Base-by-base conservation (phyloP, 2,888 invertebrate genomes). In the Erebia palarica region DNA sequence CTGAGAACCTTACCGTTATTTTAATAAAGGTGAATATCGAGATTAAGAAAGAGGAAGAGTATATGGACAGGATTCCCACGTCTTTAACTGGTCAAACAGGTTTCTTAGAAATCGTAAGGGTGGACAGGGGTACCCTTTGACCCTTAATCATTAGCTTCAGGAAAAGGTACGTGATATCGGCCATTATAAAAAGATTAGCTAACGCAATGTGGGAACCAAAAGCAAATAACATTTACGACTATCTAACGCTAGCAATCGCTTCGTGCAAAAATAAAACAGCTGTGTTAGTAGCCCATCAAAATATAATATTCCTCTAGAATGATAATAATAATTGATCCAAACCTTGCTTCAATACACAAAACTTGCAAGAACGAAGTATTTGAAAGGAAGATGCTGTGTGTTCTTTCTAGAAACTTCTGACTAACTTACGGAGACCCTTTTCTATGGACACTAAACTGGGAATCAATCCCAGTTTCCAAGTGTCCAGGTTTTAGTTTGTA, bases 11-110 rank as follows among this genome's bases (percentile, higher is more conserved):
- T 70, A 65, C n/a, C 0, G 0, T 1, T 0, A 21, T 27, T 11
- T 1, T 0, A 47, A 68, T 68, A 68, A 16, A 49, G 58, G 61
- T 59, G 18, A 63, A 16, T 65, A 68, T 66, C 1, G 21, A 47
- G 21, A 44, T n/a, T 36, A 21, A 13, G 9, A 1, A 63, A 63
- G 14, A 55, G 71, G 78, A 78, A 78, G 76, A 75, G 67, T 68
- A 49, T 14, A 18, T 88, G 89, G 89, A 86, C 87, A 87, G 80
- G 80, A 82, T 91, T 91, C 90, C 88, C 91, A 91, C 86, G 86
- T 77, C 73, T 51, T 42, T 60, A 87, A 86, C 88, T 87, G 89
- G 91, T 91, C 88, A 89, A 84, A 90, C 91, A 79, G 84, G 91
- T 91, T 91, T 65, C 27, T 21, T 85, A 70, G 66, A 77, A 76